These are phyloP conservation scores for Nowickia ferox DNA, from an alignment of 2,888 invertebrate species.

Conservation along the genomic window DNA sequence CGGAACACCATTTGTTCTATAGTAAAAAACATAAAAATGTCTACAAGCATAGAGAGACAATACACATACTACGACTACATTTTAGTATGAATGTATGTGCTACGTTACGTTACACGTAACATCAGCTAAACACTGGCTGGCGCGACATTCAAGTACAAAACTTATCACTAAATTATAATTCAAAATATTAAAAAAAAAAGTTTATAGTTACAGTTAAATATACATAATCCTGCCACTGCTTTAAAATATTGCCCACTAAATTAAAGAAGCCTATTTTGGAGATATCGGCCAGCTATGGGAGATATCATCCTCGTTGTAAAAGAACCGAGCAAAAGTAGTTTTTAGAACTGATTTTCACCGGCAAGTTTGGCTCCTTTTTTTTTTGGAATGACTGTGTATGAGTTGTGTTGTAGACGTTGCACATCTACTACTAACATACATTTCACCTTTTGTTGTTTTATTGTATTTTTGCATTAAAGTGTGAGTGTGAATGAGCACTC, in stretches of 20 bases:
- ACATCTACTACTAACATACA: slow-evolving; percentile 36
- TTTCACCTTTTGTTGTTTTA: slow-evolving; percentile 61
- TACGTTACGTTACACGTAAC: slow-evolving; percentile 55
- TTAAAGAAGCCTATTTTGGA: no score
- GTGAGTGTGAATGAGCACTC: slow-evolving; percentile 42
- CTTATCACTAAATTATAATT: background rate
- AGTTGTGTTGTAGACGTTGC: background rate
- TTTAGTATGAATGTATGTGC: slow-evolving; percentile 46
- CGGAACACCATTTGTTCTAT: slow-evolving; percentile 34
- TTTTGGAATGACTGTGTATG: background rate
- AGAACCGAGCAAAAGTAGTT: background rate
- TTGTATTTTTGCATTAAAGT: slow-evolving; percentile 26
- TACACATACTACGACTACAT: slow-evolving; percentile 14
- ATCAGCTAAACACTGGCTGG: slow-evolving; percentile 51
- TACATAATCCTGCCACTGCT: no score
- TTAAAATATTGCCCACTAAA: no score
- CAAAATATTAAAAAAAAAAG: background rate
- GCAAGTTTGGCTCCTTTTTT: background rate
- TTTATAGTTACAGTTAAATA: background rate
- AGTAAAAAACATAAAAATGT: slow-evolving; percentile 26
- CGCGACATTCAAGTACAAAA: slow-evolving; percentile 46
- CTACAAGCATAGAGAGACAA: slow-evolving; percentile 6
- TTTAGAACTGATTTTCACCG: slow-evolving; percentile 10
- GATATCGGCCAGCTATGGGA: background rate
- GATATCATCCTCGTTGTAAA: background rate